Conservation (phyloP, 1,140 invertebrate genomes). For the Meloidogyne floridensis region DNA sequence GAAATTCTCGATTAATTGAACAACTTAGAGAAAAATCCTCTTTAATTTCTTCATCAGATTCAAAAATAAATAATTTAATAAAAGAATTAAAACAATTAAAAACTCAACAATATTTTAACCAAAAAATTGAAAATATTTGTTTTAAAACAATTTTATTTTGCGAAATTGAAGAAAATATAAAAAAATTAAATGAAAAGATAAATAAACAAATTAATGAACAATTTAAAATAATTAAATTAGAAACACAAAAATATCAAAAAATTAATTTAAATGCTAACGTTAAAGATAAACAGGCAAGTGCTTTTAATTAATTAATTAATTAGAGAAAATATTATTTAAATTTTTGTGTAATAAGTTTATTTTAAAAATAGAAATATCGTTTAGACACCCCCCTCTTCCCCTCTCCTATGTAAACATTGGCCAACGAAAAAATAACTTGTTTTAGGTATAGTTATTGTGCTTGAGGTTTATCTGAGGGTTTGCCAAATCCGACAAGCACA, state of each 20-base stretch:
- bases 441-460: no score
- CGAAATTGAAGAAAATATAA: background rate
- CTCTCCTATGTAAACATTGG: no score
- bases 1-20: constrained; percentile 38
- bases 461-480: no score
- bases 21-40: constrained; percentile 44
- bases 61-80: constrained; percentile 28
- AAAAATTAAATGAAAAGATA: constrained; percentile 8
- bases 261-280: constrained; percentile 9
- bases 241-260: constrained; percentile 16
- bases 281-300: background rate
- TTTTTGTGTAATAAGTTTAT: no score
- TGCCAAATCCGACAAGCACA: no score
- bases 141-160: background rate
- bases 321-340: no score
- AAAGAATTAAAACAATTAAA: constrained; percentile 34
- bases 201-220: constrained; percentile 34
- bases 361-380: no score
- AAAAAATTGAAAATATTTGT: constrained; percentile 5
- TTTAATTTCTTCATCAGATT: constrained; percentile 31
- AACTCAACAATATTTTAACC: background rate
- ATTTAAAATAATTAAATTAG: constrained; percentile 19
- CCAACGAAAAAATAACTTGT: no score
- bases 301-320: no score
- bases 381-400: no score